Evolutionary conservation across 2,113 vertebrate species (phyloP).

Genomic region (Puntigrus tetrazona): DNA sequence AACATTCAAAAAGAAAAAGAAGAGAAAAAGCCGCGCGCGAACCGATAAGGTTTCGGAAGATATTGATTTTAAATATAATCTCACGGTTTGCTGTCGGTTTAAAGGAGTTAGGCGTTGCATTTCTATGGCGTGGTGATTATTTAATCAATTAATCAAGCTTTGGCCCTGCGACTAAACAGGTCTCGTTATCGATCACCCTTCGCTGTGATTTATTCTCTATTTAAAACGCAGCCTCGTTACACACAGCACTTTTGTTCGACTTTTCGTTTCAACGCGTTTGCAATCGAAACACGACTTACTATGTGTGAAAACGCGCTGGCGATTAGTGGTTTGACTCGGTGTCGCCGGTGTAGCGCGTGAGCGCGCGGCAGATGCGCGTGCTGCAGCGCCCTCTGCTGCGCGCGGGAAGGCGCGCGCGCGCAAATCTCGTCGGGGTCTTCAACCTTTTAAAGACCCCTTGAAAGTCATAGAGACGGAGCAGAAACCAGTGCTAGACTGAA

Average conservation of each 20-base stretch:
- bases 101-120: too few relatives aligned
- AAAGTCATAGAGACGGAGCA: neutral
- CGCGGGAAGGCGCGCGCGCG: neutral
- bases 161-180: too few relatives aligned
- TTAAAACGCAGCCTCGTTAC: too few relatives aligned
- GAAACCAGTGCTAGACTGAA: too few relatives aligned
- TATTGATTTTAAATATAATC: too few relatives aligned
- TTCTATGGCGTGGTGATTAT: too few relatives aligned
- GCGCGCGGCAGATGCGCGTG: neutral
- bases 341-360: conserved; percentile 60
- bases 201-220: too few relatives aligned
- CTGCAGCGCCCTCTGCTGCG: conserved; percentile 73
- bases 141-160: too few relatives aligned
- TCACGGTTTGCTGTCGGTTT: too few relatives aligned
- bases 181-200: too few relatives aligned
- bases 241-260: neutral
- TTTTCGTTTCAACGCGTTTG: conserved; percentile 61
- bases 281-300: conserved; percentile 66
- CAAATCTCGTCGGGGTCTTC: neutral
- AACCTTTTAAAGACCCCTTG: accelerated
- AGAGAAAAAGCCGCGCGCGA: too few relatives aligned
- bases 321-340: conserved; percentile 66
- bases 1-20: neutral
- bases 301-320: conserved; percentile 67
- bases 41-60: too few relatives aligned